Evolutionary conservation across 2,888 invertebrate genomes (phyloP), one percentile per base, ranked within the genome.

Genomic region (Microctonus aethiopoides): DNA sequence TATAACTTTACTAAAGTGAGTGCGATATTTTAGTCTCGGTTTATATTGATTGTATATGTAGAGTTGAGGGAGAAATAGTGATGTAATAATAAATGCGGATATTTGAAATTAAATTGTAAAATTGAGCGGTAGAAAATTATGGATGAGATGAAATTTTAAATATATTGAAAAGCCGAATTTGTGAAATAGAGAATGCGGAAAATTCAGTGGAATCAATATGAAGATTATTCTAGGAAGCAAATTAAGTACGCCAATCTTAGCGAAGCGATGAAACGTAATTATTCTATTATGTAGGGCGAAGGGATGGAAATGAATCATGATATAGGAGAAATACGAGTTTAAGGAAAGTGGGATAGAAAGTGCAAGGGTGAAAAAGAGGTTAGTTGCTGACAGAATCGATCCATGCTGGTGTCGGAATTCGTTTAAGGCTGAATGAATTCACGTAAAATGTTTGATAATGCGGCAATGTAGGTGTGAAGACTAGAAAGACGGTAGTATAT

Each of bases 231-330:
- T 57, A 41, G 46, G 68, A 64, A 63, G 68, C 57, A 64, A 63
- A 68, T 68, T 68, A 68, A 68, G 63, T 68, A 64, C 57, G 41
- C 63, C 59, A 68, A 68, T 68, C 63, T 68, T 46, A 34, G 61
- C 54, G 65, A 68, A 36, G 54, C 64, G 67, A 73, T 66, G 62
- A 57, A 68, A 72, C 72, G 67, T 70, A 63, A 68, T 68, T 64
- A 68, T 68, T 68, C 63, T 68, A 68, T 68, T 68, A 68, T 36
- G 11, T 39, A 22, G 4, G 20, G 26, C 9, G 22, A 24, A 1
- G 52, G 22, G 52, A 1, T 13, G 29, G 51, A 16, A 46, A 46
- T 63, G 29, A 63, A 63, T 63, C 63, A 20, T 63, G 63, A 63
- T 51, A 51, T 63, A 51, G 51, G 29, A 26, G 24, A 24, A 16